Base-by-base conservation (phyloP, 2,113 vertebrate genomes). In the Phalacrocorax aristotelis region DNA sequence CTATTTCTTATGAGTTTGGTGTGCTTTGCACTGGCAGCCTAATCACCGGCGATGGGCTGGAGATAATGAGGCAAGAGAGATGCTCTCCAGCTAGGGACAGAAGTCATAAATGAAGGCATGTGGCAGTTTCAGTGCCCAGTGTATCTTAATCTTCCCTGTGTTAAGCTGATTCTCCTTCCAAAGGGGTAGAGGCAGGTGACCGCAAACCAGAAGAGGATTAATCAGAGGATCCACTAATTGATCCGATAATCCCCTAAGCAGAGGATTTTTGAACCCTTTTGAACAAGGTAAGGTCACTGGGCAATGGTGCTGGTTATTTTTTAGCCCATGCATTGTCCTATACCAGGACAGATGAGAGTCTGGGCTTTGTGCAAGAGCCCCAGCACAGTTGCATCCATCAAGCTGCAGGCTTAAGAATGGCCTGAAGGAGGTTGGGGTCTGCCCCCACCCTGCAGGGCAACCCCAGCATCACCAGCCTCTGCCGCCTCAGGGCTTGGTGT, bases 191-290 rank as follows among this genome's bases (percentile, higher is more conserved):
- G 10, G 38, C 89, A 82, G 83, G 81, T 93, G 89, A 89, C 89
- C 77, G 64, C 87, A 94, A 82, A 72, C 69, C 70, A 82, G 80
- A 91, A 68, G 72, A 68, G 51, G 81, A 89, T 95, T 95, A 81
- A 83, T 80, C 54, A 83, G 76, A 65, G 11, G 49, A 89, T 89
- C 77, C 57, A 44, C 83, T 95, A 84, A 95, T 82, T 87, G 69
- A 81, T 91, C 93, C 13, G 91, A 12, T 93, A 91, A 94, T 91
- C 80, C 87, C 71, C 57, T 82, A 79, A 93, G 91, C 52, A 93
- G 69, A 68, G 74, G 61, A 84, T 70, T 92, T 92, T 14, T 70
- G 29, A 86, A 80, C 51, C 13, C 10, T 87, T 80, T 74, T 66
- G 75, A 65, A 77, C 17, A 46, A 78, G 34, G 38, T 68, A 52